Evolutionary conservation across 2,797 vertebrate species (phyloP), one percentile per base, ranked within the genome.

Genomic region (Gadopsis marmoratus): DNA sequence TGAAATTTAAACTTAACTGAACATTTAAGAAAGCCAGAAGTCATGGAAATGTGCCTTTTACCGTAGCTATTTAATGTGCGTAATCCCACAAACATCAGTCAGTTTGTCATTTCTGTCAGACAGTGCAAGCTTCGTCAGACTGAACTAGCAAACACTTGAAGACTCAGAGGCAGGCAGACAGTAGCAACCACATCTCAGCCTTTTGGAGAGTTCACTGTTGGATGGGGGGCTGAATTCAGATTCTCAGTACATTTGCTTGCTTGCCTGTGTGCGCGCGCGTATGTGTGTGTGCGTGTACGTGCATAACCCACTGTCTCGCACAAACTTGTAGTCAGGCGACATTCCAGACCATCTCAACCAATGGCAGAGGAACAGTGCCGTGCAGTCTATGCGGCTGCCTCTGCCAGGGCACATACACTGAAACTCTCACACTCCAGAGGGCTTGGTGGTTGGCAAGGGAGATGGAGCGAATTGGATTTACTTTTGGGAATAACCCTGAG

Each of bases 301-400:
- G 33, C 56, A 33, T 31, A 10, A 74, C 53, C 83, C 45, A 35
- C 75, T 50, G 77, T 86, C 82, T 90, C 86, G 73, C 89, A 89
- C 84, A 86, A 83, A 84, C 79, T 87, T 92, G 91, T 79, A 70
- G 89, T 93, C 89, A 86, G 85, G 90, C 88, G 19, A 81, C 93
- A 94, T 94, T 95, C 94, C 93, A 88, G 89, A 90, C 85, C 50
- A 67, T 91, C 89, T 85, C 33, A 63, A 89, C 79, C 79, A 66
- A 86, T 76, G 66, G 84, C 82, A 86, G 61, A 74, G 81, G 78
- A 91, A 90, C 62, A 76, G 60, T 45, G 68, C 39, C 53, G 76
- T 82, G 60, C 81, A 76, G 80, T 73, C 71, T 69, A 29, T 72
- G 48, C 41, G 56, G 79, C 70, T 78, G 78, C 48, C 59, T 84